Evolutionary conservation across 2,888 invertebrate genomes (phyloP).

Genomic region (Lottia gigantea): DNA sequence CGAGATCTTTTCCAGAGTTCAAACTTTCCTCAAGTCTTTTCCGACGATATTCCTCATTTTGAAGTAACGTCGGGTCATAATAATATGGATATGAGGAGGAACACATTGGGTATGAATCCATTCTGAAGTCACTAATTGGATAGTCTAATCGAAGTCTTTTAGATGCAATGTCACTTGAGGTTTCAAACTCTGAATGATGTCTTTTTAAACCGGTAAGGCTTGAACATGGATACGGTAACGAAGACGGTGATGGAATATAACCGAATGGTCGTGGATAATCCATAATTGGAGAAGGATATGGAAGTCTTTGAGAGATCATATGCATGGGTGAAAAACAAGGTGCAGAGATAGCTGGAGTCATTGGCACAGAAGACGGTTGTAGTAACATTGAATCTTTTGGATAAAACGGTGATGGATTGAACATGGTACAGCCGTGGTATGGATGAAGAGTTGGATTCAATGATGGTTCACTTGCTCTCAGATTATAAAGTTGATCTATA

Average conservation of each 20-base stretch:
- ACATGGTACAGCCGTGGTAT: constrained; percentile 29
- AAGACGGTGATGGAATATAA: constrained; percentile 12
- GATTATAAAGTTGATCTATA: constrained; percentile 22
- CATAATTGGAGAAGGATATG: constrained; percentile 23
- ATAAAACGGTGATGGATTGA: constrained; percentile 22
- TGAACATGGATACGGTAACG: constrained; percentile 18
- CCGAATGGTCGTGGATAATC: constrained; percentile 28
- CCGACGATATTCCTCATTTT: constrained; percentile 15
- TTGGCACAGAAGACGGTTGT: constrained; percentile 24
- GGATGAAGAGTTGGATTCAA: constrained; percentile 26
- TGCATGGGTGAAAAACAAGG: constrained; percentile 26
- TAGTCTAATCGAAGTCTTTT: constrained; percentile 29
- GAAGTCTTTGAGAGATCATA: constrained; percentile 25
- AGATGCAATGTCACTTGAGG: constrained; percentile 25
- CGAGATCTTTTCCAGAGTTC: not conserved
- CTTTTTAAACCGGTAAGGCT: constrained; percentile 25
- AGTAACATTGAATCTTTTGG: constrained; percentile 32
- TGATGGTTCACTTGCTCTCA: constrained; percentile 22
- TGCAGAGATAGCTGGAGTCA: constrained; percentile 21
- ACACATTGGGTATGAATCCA: constrained; percentile 17
- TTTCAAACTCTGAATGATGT: constrained; percentile 27
- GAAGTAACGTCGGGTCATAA: constrained; percentile 12
- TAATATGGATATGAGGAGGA: constrained; percentile 16
- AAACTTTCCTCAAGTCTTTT: constrained; percentile 14
- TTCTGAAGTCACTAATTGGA: constrained; percentile 10